Evolutionary conservation across 2,888 invertebrate genomes (phyloP).

Genomic region (Protophormia terraenovae): DNA sequence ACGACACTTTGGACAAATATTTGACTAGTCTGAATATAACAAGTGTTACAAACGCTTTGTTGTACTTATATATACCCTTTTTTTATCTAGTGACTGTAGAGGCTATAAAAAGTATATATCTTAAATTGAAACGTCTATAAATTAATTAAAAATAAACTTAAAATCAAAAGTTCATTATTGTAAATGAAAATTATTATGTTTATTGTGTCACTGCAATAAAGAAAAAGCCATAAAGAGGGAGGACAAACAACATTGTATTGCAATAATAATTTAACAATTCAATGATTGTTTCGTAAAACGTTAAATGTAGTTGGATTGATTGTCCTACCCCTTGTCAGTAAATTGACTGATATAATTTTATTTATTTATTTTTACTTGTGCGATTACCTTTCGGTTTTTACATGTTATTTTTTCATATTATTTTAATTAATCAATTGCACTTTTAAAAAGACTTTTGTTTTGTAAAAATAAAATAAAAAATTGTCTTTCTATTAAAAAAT

Average conservation of each 20-base stretch:
- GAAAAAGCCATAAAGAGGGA: not conserved
- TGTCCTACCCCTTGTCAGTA: conserved; percentile 5
- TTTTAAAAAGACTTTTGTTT: not conserved
- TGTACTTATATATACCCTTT: no score
- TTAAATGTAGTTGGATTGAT: not conserved
- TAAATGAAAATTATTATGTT: not conserved
- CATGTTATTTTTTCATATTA: conserved; percentile 1
- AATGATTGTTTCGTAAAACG: not conserved
- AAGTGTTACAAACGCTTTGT: no score
- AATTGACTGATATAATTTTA: conserved; percentile 30
- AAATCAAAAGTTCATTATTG: no score
- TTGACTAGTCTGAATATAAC: no score
- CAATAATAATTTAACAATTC: not conserved
- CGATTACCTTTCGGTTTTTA: not conserved
- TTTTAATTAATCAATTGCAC: conserved; percentile 29
- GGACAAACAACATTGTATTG: not conserved
- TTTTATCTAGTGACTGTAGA: no score
- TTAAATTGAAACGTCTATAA: not conserved
- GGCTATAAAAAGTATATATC: no score
- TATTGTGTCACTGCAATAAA: no score
- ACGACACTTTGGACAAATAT: no score
- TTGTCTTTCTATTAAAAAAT: not conserved
- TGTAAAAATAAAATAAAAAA: not conserved
- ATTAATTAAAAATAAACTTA: not conserved
- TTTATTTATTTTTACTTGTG: conserved; percentile 10